Conservation (phyloP, 2,113 vertebrate genomes). For the Isichthys henryi region DNA sequence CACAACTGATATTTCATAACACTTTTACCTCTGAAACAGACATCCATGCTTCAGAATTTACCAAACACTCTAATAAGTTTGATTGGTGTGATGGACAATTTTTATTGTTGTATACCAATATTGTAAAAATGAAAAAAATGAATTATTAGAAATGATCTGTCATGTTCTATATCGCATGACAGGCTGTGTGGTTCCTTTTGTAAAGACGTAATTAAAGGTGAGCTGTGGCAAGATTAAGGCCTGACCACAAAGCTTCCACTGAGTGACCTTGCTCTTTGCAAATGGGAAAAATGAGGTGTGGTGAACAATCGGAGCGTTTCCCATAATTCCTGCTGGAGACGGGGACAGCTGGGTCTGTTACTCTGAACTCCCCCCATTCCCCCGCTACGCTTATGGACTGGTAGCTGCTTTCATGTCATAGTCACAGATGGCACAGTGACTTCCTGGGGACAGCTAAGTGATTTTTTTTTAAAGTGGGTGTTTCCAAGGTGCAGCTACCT, state of each 20-base stretch:
- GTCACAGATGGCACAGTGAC: neutral
- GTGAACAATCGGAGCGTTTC: neutral
- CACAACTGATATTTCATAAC: neutral
- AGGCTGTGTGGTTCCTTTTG: neutral
- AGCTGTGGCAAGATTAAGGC: neutral
- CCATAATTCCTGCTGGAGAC: neutral
- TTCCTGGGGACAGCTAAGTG: neutral
- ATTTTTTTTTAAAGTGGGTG: neutral
- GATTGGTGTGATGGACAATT: neutral
- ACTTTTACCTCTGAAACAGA: neutral
- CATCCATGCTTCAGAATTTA: neutral
- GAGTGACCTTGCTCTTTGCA: neutral
- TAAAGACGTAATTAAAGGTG: neutral
- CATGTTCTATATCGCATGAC: neutral
- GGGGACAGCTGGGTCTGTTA: neutral
- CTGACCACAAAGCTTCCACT: neutral
- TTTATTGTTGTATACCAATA: neutral
- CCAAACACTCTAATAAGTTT: neutral
- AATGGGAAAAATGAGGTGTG: neutral
- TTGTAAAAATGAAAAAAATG: neutral
- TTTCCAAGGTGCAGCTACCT: neutral
- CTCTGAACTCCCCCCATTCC: neutral
- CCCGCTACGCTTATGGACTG: neutral
- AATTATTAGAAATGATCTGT: neutral
- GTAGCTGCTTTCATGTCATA: neutral